A percentile compares a stretch with the other conserved stretches of the same genome.
phyloP scores from a whole-genome alignment of 2,888 invertebrate species.

The Schizotus pectinicornis region DNA sequence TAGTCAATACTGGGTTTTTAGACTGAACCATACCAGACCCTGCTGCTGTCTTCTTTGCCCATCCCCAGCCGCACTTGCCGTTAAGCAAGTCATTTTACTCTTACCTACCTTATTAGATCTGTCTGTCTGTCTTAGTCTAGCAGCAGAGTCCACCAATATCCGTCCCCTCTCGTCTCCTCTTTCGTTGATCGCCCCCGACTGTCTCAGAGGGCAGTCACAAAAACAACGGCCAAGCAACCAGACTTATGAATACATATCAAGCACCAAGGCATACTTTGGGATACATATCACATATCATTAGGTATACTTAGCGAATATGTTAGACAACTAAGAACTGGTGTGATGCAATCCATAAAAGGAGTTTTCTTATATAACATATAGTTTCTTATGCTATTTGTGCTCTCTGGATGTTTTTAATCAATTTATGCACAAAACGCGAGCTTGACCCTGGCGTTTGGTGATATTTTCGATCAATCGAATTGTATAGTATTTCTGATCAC shows the following conservation, averaged over 20 bases:
- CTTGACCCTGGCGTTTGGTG: constrained; percentile 37
- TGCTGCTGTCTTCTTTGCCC: constrained; percentile 71
- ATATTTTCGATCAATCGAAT: constrained; percentile 39
- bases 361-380: constrained; percentile 32
- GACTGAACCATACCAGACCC: constrained; percentile 71
- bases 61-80: constrained; percentile 68
- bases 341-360: constrained; percentile 31
- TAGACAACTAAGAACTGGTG: constrained; percentile 39
- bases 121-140: constrained; percentile 41
- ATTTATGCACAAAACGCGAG: constrained; percentile 36
- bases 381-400: constrained; percentile 45
- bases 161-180: constrained; percentile 42
- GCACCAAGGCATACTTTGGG: constrained; percentile 48
- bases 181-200: constrained; percentile 35
- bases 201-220: constrained; percentile 48
- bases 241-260: constrained; percentile 56
- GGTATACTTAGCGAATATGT: constrained; percentile 35
- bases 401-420: constrained; percentile 50
- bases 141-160: constrained; percentile 57
- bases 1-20: constrained; percentile 94
- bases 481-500: constrained; percentile 46
- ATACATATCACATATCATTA: constrained; percentile 48
- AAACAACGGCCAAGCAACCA: constrained; percentile 49
- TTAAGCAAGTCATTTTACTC: constrained; percentile 77
- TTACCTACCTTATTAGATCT: constrained; percentile 52